Evolutionary conservation across 1,140 invertebrate genomes (phyloP), one percentile per base, ranked within the genome.

Genomic region (Dolichoris vasculosae): DNA sequence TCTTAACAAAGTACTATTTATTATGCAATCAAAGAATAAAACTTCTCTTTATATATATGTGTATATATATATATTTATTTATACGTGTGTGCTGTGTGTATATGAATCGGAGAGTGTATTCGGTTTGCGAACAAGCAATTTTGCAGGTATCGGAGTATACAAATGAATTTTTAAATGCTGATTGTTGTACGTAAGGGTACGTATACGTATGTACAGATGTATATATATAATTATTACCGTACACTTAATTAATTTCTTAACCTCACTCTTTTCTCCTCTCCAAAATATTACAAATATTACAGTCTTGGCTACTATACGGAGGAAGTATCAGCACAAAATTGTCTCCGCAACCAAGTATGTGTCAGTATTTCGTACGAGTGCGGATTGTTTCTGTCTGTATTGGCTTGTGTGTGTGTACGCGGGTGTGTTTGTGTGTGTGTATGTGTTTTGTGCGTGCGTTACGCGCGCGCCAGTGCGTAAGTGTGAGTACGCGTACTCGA

Each of bases 1-100:
- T 75, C 0, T 75, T 43, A 35, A 55, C 30, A 75, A 59, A 55
- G 23, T 82, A 83, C 35, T 32, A 83, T 59, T 59, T 82, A 76
- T 75, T 75, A 63, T 26, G 48, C 17, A 64, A 20, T 83, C 32
- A 77, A 83, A n/a, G 64, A 35, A 26, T 35, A 51, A 76, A 63
- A 83, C 11, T 40, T 83, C 17, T 32, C 2, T 48, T n/a, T 55
- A 23, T 64, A 3, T 73, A 30, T 38, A 43, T 43, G 8, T 75
- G 75, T 38, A 38, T 23, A 51, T 63, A 83, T 9, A 76, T 48
- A 43, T 48, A 30, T 1, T 0, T 15, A 76, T n/a, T 3, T 64
- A 64, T n/a, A 13, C 9, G 15, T 11, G n/a, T 32, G 3, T 30
- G 55, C 15, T n/a, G n/a, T n/a, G n/a, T n/a, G n/a, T n/a, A n/a